Evolutionary conservation across 2,113 vertebrate genomes (phyloP).

Genomic region (Takifugu bimaculatus): DNA sequence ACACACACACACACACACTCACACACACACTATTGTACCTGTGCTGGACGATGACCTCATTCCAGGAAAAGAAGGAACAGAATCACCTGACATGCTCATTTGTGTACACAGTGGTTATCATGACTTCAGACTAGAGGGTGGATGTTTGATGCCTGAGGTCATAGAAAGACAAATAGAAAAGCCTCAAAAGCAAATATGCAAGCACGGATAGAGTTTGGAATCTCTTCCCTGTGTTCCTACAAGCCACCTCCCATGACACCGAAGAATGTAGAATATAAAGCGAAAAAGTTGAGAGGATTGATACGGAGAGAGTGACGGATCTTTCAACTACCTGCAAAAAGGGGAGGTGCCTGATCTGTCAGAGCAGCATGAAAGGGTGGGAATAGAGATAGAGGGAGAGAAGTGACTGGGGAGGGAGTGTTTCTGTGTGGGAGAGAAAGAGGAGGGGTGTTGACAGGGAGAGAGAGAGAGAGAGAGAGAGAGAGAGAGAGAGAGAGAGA

Average conservation of each 20-base stretch:
- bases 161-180: slow-evolving; percentile 25
- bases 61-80: slow-evolving; percentile 59
- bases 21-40: slow-evolving; percentile 27
- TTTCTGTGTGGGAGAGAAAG: slow-evolving; percentile 57
- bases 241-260: not conserved
- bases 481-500: slow-evolving; percentile 37
- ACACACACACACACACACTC: not conserved
- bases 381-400: slow-evolving; percentile 38
- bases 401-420: slow-evolving; percentile 54
- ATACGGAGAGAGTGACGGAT: slow-evolving; percentile 20
- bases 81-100: slow-evolving; percentile 63
- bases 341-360: slow-evolving; percentile 62
- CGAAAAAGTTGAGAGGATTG: slow-evolving; percentile 15
- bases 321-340: slow-evolving; percentile 66
- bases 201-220: slow-evolving; percentile 8
- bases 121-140: slow-evolving; percentile 45
- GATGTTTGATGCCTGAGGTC: slow-evolving; percentile 40
- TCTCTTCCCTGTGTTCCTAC: slow-evolving; percentile 1
- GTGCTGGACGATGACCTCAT: slow-evolving; percentile 66
- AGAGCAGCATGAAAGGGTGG: slow-evolving; percentile 54
- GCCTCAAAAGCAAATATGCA: slow-evolving; percentile 7
- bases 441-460: slow-evolving; percentile 44
- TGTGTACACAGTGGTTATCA: slow-evolving; percentile 69
- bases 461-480: slow-evolving; percentile 16
- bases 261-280: slow-evolving; percentile 3